A percentile compares a stretch with the other conserved stretches of the same genome.
Evolutionary conservation across 1,140 invertebrate genomes (phyloP).

Genomic region (Microvelia longipes): DNA sequence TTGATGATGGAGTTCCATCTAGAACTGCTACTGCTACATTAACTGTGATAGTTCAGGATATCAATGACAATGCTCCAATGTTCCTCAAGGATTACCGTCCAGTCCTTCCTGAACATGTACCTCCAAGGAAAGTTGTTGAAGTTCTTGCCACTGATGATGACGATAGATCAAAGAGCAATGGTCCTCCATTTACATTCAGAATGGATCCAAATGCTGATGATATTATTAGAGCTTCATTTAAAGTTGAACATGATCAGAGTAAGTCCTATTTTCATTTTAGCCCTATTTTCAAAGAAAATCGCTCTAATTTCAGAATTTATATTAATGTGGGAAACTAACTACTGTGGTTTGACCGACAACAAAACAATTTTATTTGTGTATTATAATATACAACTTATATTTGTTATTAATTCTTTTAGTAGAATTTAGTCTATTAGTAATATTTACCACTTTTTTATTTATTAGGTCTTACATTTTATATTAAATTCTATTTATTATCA

Average conservation of each 20-base stretch:
- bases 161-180: constrained; percentile 83
- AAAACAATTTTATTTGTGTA: constrained; percentile 4
- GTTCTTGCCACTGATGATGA: constrained; percentile 90
- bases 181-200: constrained; percentile 84
- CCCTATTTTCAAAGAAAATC: neutral
- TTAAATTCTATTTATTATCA: no score
- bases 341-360: no score
- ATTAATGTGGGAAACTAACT: no score
- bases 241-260: constrained; percentile 88
- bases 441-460: no score
- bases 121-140: constrained; percentile 77
- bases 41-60: constrained; percentile 86
- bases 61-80: constrained; percentile 87
- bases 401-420: no score
- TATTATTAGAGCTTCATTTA: constrained; percentile 79
- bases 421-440: no score
- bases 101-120: constrained; percentile 75
- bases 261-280: constrained; percentile 28
- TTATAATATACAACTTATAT: neutral
- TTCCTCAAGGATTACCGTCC: constrained; percentile 85
- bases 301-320: neutral
- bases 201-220: constrained; percentile 84
- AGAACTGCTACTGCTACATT: constrained; percentile 90
- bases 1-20: constrained; percentile 84
- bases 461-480: no score